These are phyloP conservation scores for Pelobates cultripes DNA, from an alignment of 2,797 vertebrate genomes.

Conservation along the genomic window DNA sequence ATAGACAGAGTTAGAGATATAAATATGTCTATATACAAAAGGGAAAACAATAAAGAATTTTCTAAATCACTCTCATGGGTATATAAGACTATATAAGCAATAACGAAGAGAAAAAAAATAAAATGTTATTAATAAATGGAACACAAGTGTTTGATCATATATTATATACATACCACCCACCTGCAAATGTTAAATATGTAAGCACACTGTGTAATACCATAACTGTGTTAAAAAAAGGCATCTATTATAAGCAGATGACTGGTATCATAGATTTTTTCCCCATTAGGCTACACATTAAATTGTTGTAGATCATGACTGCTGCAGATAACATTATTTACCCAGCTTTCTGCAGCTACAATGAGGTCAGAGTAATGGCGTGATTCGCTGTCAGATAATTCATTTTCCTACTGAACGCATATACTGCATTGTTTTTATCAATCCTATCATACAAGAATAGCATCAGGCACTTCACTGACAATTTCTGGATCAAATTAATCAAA, in stretches of 20 bases:
- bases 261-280: slow-evolving; percentile 47
- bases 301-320: slow-evolving; percentile 29
- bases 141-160: too few species aligned
- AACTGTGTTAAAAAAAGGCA: background rate
- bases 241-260: slow-evolving; percentile 31
- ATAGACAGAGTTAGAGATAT: too few species aligned
- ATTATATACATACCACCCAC: too few species aligned
- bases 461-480: slow-evolving; percentile 4
- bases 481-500: slow-evolving; percentile 39
- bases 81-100: too few species aligned
- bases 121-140: too few species aligned
- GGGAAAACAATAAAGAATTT: too few species aligned
- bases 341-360: slow-evolving; percentile 29
- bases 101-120: too few species aligned
- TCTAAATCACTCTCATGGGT: too few species aligned
- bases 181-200: too few species aligned
- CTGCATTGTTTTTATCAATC: background rate
- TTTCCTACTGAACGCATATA: slow-evolving; percentile 23
- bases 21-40: too few species aligned
- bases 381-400: slow-evolving; percentile 35
- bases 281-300: slow-evolving; percentile 30
- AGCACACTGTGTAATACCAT: too few species aligned
- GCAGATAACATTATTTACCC: slow-evolving; percentile 30
- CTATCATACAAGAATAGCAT: slow-evolving; percentile 31
- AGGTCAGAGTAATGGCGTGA: slow-evolving; percentile 24